Evolutionary conservation across 2,113 vertebrate species (phyloP).

Genomic region (Tychaedon coryphoeus): DNA sequence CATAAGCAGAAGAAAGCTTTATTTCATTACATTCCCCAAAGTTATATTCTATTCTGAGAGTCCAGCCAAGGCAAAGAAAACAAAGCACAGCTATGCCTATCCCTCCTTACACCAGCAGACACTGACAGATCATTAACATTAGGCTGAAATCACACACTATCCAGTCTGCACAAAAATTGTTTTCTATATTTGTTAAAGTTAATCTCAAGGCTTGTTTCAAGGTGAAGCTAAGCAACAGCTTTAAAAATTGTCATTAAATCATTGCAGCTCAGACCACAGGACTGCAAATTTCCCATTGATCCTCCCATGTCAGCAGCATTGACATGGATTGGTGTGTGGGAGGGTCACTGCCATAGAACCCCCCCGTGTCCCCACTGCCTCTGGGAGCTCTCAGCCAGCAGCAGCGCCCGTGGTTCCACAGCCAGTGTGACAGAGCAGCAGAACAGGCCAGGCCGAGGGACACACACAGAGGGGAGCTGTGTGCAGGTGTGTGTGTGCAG

Average conservation of each 20-base stretch:
- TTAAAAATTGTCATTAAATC: constrained; percentile 58
- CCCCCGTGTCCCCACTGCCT: constrained; percentile 52
- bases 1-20: not conserved
- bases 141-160: not conserved
- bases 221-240: constrained; percentile 10
- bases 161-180: not conserved
- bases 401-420: constrained; percentile 28
- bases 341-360: constrained; percentile 75
- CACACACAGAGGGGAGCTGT: constrained; percentile 12
- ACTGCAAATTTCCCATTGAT: constrained; percentile 84
- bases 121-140: not conserved
- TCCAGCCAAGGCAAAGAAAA: not conserved
- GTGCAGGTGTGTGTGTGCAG: not conserved
- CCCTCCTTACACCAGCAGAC: not conserved
- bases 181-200: not conserved
- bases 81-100: not conserved
- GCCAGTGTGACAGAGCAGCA: constrained; percentile 25
- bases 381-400: constrained; percentile 65
- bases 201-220: constrained; percentile 59
- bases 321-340: constrained; percentile 73
- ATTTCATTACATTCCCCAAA: not conserved
- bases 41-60: not conserved
- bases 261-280: constrained; percentile 48
- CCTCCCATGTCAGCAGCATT: constrained; percentile 73
- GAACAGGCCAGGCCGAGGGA: constrained; percentile 49